A percentile compares a stretch with the other conserved stretches of the same genome.
Evolutionary conservation across 2,797 vertebrate species (phyloP).

Genomic region (Spea hammondii): DNA sequence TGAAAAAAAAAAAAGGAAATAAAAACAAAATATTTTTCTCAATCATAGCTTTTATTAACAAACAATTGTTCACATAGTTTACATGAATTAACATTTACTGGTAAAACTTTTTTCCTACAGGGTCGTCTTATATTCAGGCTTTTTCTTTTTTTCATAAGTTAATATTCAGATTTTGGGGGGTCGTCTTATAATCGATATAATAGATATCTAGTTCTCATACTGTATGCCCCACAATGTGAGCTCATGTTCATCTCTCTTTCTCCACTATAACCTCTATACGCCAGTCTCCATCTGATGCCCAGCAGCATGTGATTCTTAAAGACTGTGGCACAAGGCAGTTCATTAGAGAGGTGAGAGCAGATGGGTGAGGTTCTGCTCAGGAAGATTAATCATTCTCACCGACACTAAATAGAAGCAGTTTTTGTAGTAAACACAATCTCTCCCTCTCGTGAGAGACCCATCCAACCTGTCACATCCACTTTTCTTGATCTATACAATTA

Average conservation of each 20-base stretch:
- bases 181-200: no score
- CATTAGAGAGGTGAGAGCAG: constrained; percentile 59
- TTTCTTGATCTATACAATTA: constrained; percentile 48
- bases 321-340: constrained; percentile 50
- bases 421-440: constrained; percentile 72
- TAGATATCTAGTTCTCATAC: neutral
- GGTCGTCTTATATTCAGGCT: no score
- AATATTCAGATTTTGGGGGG: no score
- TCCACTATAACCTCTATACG: neutral
- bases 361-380: constrained; percentile 72
- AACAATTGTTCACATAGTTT: no score
- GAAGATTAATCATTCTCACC: constrained; percentile 76
- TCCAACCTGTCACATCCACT: constrained; percentile 52
- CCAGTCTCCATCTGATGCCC: constrained; percentile 18
- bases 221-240: constrained; percentile 2
- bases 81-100: no score
- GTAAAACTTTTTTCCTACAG: no score
- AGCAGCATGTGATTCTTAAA: constrained; percentile 25
- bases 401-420: constrained; percentile 71
- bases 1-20: no score
- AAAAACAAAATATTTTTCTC: no score
- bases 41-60: no score
- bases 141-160: no score
- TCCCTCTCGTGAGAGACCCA: constrained; percentile 48
- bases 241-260: constrained; percentile 7